Conservation (phyloP, 2,113 vertebrate genomes). For the Odobenus rosmarus region DNA sequence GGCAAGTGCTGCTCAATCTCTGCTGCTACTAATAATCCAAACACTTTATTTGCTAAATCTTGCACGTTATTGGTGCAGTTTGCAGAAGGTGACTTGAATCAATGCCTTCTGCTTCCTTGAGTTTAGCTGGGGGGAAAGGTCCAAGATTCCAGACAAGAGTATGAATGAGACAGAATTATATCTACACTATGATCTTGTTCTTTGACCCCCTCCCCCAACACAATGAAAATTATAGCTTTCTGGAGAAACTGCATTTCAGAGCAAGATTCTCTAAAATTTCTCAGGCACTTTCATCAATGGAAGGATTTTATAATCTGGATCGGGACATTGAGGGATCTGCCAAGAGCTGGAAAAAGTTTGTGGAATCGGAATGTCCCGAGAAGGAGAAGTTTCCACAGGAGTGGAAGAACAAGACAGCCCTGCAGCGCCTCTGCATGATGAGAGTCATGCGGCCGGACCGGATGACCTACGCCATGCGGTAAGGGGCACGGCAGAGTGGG, state of each 20-base stretch:
- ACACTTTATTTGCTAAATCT: background rate
- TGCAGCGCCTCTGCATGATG: slow-evolving; percentile 95
- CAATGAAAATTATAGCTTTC: background rate
- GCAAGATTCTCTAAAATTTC: background rate
- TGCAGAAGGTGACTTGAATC: background rate
- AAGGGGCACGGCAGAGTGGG: fast-evolving
- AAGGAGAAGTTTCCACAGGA: slow-evolving; percentile 97
- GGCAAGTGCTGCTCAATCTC: background rate
- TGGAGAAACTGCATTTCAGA: slow-evolving; percentile 12
- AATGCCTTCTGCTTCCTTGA: background rate
- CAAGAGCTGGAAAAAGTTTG: slow-evolving; percentile 97
- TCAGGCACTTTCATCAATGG: slow-evolving; percentile 93
- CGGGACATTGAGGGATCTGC: slow-evolving; percentile 95
- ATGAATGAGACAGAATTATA: background rate
- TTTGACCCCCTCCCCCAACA: fast-evolving
- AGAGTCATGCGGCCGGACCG: slow-evolving; percentile 92
- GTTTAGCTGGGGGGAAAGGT: background rate
- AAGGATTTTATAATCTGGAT: slow-evolving; percentile 94
- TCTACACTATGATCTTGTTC: background rate
- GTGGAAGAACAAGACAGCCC: slow-evolving; percentile 94
- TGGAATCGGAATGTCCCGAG: slow-evolving; percentile 95
- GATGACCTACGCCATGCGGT: slow-evolving; percentile 93
- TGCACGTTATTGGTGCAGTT: background rate
- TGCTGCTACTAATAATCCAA: background rate
- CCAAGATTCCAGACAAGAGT: background rate